Conservation (phyloP, 2,113 vertebrate genomes). For the Pardalotus punctatus region DNA sequence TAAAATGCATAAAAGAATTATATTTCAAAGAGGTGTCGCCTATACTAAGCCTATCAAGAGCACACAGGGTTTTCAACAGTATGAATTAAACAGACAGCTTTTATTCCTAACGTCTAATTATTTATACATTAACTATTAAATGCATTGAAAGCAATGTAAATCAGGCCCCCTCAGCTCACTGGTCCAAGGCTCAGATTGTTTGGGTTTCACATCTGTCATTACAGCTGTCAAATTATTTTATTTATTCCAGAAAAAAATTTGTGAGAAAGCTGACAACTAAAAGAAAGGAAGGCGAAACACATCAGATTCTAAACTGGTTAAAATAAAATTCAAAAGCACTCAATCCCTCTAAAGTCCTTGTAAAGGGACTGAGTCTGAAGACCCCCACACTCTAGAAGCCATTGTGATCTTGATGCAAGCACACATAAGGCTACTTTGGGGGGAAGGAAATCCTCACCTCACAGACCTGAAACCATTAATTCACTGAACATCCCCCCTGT, state of each 20-base stretch:
- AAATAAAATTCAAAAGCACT: background rate
- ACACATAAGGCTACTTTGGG: background rate
- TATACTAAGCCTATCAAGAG: conserved; percentile 43
- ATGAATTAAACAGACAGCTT: conserved; percentile 33
- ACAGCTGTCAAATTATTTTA: background rate
- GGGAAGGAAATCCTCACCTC: background rate
- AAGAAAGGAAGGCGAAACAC: background rate
- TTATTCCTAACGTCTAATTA: conserved; percentile 33
- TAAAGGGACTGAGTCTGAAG: background rate
- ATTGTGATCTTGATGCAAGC: background rate
- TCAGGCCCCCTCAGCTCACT: background rate
- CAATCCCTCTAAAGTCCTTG: background rate
- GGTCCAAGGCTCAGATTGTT: background rate
- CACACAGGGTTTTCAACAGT: background rate
- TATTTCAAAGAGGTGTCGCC: conserved; percentile 23
- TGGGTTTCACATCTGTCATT: background rate
- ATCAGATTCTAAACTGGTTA: background rate
- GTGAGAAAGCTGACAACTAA: background rate
- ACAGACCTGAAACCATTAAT: background rate
- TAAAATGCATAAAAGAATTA: conserved; percentile 23
- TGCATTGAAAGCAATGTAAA: background rate
- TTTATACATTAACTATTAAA: conserved; percentile 23
- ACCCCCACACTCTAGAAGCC: background rate
- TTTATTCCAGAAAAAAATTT: background rate
- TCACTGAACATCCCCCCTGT: background rate